These are phyloP conservation scores for Xenus cinereus DNA, from an alignment of 2,113 vertebrate genomes.

Conservation along the genomic window DNA sequence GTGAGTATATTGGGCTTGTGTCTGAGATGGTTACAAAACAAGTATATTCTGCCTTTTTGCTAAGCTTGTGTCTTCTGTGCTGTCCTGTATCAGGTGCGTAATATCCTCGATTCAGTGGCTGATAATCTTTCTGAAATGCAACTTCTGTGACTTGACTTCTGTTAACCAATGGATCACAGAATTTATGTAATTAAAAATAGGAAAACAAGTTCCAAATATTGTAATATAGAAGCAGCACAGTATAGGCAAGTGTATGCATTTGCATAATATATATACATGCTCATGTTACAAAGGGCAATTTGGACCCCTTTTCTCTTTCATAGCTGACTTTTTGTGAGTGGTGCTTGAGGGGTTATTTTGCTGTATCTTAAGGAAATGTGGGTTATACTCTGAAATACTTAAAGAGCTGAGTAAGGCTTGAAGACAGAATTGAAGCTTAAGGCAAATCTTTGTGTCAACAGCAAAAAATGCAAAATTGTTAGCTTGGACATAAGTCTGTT, in stretches of 20 bases:
- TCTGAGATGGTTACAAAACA: rapidly evolving
- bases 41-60: neutral
- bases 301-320: neutral
- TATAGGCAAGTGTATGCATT: too few relatives aligned
- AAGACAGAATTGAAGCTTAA: neutral
- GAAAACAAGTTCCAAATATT: neutral
- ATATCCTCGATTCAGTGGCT: neutral
- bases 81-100: neutral
- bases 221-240: neutral
- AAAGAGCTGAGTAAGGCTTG: rapidly evolving
- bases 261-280: rapidly evolving
- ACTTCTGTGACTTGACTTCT: neutral
- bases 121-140: neutral
- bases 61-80: neutral
- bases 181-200: neutral
- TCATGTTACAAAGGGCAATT: neutral
- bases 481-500: neutral
- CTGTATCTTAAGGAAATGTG: neutral
- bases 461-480: neutral
- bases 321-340: neutral
- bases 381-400: neutral
- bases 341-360: neutral
- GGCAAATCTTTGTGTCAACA: neutral
- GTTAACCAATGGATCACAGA: neutral
- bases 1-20: neutral